Evolutionary conservation across 2,113 vertebrate species (phyloP), one percentile per base, ranked within the genome.

Genomic region (Rhizomys pruinosus): DNA sequence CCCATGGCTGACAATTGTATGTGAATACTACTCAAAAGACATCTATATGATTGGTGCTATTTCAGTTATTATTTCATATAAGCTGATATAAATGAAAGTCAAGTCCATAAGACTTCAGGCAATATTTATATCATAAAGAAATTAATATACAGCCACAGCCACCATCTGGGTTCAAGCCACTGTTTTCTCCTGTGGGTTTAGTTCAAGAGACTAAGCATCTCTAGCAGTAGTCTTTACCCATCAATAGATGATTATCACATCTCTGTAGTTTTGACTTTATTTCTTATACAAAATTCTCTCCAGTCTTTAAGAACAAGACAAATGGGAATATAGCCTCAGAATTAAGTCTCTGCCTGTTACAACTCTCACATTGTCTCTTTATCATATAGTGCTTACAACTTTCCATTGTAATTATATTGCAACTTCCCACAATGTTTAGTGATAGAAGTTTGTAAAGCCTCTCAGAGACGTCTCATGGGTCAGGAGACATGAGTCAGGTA

Each of bases 1-100:
- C 78, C 6, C 57, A 34, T 64, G 88, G 39, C 68, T 77, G 57
- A 85, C 77, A 84, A 74, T 63, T 95, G 19, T 77, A 76, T 34
- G 90, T 72, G 72, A 88, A 55, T 39, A 90, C 64, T 52, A 80
- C 15, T 61, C n/a, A 84, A 95, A 89, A 87, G 7, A n/a, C 1
- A 84, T 66, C 52, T 57, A 16, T 4, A 59, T 42, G 44, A 44
- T 39, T 32, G 80, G 11, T 71, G 19, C 92, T 68, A 64, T 63
- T 88, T 92, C 32, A 64, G 5, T 77, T 63, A 19, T 47, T 64
- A 71, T 63, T 90, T 47, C 11, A 61, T 34, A 72, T 39, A 87
- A 93, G 9, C 25, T 87, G 20, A 61, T 77, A 55, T 63, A 52
- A 78, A 3, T 63, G 10, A 93, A 82, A 37, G 4, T 68, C 29